Conservation (phyloP, 2,113 vertebrate species). For the Thalassarche chlororhynchos region DNA sequence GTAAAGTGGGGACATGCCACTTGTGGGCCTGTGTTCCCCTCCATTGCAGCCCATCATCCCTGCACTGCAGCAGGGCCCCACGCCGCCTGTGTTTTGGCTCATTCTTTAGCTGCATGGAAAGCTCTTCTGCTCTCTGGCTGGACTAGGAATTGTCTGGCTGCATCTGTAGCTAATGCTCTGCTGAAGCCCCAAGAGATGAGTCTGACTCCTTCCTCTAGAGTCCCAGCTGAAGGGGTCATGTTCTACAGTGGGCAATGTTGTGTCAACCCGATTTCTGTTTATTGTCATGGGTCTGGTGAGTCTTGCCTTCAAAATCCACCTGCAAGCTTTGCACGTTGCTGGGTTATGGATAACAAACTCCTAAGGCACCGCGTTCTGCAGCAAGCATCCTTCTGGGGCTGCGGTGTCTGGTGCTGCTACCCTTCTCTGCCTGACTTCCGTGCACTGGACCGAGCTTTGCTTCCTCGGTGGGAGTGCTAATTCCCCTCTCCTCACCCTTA, state of each 20-base stretch:
- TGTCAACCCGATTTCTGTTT: not conserved
- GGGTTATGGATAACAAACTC: not conserved
- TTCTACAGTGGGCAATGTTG: not conserved
- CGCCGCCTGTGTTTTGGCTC: accelerated
- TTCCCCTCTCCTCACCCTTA: not conserved
- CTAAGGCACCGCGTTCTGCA: not conserved
- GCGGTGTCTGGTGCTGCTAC: too few species aligned
- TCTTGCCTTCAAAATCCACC: not conserved
- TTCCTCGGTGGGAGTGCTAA: not conserved
- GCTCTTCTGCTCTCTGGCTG: not conserved
- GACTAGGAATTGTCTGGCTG: not conserved
- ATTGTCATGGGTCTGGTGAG: not conserved
- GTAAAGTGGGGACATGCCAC: not conserved
- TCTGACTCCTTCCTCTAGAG: not conserved
- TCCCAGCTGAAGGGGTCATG: not conserved
- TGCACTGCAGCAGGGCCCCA: not conserved
- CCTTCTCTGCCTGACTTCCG: not conserved
- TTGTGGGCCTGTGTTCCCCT: not conserved
- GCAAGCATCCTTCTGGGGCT: not conserved
- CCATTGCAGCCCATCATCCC: not conserved
- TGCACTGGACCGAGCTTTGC: not conserved
- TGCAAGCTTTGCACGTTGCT: not conserved
- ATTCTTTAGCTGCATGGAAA: not conserved
- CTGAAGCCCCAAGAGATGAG: not conserved
- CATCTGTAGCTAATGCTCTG: not conserved